These are phyloP conservation scores for Nomada lathburiana DNA, from an alignment of 2,888 invertebrate species.

Conservation along the genomic window DNA sequence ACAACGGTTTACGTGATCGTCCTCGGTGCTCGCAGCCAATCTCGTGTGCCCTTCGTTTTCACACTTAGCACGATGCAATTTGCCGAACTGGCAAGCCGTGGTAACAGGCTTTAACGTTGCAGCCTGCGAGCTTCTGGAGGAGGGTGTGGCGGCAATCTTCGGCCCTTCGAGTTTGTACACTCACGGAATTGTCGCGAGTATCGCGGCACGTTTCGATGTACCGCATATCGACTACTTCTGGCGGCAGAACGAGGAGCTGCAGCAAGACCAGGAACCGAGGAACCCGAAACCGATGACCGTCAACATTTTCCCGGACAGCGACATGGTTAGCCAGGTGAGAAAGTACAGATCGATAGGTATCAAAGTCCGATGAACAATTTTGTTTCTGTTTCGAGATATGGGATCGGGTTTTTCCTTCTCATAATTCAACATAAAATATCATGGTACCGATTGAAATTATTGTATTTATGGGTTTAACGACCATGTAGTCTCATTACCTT, in stretches of 20 bases:
- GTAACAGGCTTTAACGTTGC: constrained; percentile 43
- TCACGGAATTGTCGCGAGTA: constrained; percentile 93
- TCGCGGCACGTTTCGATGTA: constrained; percentile 92
- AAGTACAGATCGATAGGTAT: neutral
- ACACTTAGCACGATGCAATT: constrained; percentile 16
- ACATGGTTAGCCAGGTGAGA: constrained; percentile 71
- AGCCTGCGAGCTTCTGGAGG: constrained; percentile 94
- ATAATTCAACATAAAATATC: no score
- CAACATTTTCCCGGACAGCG: constrained; percentile 89
- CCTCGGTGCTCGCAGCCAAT: constrained; percentile 13
- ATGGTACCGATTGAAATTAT: no score
- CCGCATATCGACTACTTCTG: constrained; percentile 94
- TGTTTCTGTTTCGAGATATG: neutral
- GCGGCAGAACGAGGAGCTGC: constrained; percentile 84
- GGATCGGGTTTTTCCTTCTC: neutral
- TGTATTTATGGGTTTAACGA: no score
- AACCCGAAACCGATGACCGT: constrained; percentile 83
- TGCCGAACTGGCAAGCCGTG: neutral
- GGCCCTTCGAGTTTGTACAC: constrained; percentile 95
- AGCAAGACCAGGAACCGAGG: constrained; percentile 18
- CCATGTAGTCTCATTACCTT: no score
- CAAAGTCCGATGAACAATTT: neutral
- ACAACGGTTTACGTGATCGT: constrained; percentile 12
- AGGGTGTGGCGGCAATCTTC: constrained; percentile 96
- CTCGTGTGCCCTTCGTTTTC: constrained; percentile 10